Base-by-base conservation (phyloP, 2,113 vertebrate species). In the Helogale parvula region DNA sequence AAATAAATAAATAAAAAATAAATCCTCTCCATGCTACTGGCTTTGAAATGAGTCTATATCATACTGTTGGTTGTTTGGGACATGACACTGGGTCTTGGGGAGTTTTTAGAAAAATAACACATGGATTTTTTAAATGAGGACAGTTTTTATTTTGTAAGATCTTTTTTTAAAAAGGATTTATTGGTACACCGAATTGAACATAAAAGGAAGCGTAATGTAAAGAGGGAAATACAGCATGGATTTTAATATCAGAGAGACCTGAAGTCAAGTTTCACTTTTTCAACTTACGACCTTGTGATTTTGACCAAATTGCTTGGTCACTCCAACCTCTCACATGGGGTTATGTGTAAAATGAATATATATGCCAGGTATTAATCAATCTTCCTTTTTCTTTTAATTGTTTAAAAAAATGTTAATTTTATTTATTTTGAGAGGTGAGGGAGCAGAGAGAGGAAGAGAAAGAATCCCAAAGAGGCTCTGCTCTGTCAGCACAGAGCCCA, bases 231-330 rank as follows among this genome's bases (percentile, higher is more conserved):
- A 14, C 0, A 77, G 23, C 0, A 19, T 47, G 33, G 7, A 79
- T 93, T 85, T 90, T 91, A 38, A 87, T 15, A 54, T 16, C 33
- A 83, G 23, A 80, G 0, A 92, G 23, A 89, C 7, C 27, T 57
- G 31, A 82, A 93, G n/a, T 84, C 31, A 92, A 87, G 83, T 94
- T 93, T 96, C 41, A 74, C 15, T 89, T 96, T 35, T 89, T 27
- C 41, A 80, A 74, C 14, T 95, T 71, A 86, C 79, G 27, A 23
- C 31, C 15, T 41, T 23, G 7, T 82, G 72, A 57, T 74, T 87
- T 85, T 77, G 14, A 65, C 3, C 33, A 68, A 83, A 90, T 7
- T 23, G 5, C 10, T 63, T 82, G 45, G 13, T 11, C 69, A 45
- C 3, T 41, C 16, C 63, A 93, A 74, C 17, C 57, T 79, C 52